Conservation (phyloP, 2,113 vertebrate species). For the Menura novaehollandiae region DNA sequence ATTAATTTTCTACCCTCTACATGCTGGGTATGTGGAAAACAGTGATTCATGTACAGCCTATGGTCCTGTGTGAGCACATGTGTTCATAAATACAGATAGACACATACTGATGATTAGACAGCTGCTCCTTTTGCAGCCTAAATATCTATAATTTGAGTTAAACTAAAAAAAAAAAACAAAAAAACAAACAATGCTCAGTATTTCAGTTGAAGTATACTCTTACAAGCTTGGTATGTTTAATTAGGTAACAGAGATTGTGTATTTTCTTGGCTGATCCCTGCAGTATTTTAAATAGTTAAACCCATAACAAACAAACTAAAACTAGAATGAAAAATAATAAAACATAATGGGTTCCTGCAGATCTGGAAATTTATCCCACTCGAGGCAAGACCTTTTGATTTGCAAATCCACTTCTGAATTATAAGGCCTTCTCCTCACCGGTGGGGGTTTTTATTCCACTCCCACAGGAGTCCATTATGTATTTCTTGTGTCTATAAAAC, state of each 20-base stretch:
- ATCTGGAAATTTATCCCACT: slow-evolving; percentile 64
- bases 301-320: slow-evolving; percentile 58
- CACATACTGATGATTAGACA: background rate
- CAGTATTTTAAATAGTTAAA: slow-evolving; percentile 66
- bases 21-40: slow-evolving; percentile 32
- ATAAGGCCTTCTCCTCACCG: slow-evolving; percentile 57
- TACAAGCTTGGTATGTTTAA: slow-evolving; percentile 28
- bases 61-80: slow-evolving; percentile 9
- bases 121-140: background rate
- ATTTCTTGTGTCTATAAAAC: slow-evolving; percentile 68
- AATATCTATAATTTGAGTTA: background rate
- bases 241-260: slow-evolving; percentile 46
- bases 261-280: slow-evolving; percentile 41
- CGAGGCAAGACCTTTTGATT: slow-evolving; percentile 69
- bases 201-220: slow-evolving; percentile 36
- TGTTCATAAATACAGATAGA: slow-evolving; percentile 32
- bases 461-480: slow-evolving; percentile 65
- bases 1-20: slow-evolving; percentile 52
- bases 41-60: slow-evolving; percentile 9
- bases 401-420: slow-evolving; percentile 72
- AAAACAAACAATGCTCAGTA: background rate
- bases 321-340: slow-evolving; percentile 60
- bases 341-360: slow-evolving; percentile 59
- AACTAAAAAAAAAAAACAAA: background rate
- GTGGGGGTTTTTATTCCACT: slow-evolving; percentile 58